Percentiles rank a stretch among this genome's conserved stretches.
Conservation (phyloP, 1,140 invertebrate genomes). For the Monomorium pharaonis region DNA sequence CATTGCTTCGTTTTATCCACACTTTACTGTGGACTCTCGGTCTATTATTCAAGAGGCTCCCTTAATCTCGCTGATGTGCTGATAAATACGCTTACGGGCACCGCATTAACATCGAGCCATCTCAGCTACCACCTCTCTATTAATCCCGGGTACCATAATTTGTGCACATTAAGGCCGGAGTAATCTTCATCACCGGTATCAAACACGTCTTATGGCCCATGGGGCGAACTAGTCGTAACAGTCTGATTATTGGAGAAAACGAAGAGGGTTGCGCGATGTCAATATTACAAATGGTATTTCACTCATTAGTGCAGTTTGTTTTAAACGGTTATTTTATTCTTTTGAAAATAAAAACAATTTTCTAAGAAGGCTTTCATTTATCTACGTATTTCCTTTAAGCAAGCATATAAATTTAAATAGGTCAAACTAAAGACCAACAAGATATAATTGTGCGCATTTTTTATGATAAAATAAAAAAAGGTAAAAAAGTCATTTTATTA, state of each 20-base stretch:
- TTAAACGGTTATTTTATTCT: not conserved
- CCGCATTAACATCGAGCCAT: constrained; percentile 29
- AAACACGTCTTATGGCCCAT: constrained; percentile 8
- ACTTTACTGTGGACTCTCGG: not conserved
- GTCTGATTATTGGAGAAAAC: not conserved
- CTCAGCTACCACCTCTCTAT: constrained; percentile 19
- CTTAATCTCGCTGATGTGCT: constrained; percentile 39
- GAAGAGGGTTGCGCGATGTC: not conserved
- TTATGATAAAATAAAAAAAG: too few relatives aligned
- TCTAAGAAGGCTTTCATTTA: not conserved
- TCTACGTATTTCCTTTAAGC: too few relatives aligned
- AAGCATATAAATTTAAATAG: too few relatives aligned
- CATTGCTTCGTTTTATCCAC: not conserved
- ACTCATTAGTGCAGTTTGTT: not conserved
- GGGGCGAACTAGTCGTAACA: not conserved
- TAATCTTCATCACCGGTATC: constrained; percentile 43
- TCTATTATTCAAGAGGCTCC: constrained; percentile 31
- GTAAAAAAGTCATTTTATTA: too few relatives aligned
- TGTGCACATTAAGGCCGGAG: constrained; percentile 23
- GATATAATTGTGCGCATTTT: too few relatives aligned
- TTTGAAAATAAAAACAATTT: not conserved
- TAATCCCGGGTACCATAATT: constrained; percentile 27
- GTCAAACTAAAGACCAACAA: too few relatives aligned
- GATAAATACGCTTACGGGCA: constrained; percentile 42
- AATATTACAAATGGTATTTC: not conserved